Conservation (phyloP, 2,113 vertebrate genomes). For the Eptesicus fuscus region DNA sequence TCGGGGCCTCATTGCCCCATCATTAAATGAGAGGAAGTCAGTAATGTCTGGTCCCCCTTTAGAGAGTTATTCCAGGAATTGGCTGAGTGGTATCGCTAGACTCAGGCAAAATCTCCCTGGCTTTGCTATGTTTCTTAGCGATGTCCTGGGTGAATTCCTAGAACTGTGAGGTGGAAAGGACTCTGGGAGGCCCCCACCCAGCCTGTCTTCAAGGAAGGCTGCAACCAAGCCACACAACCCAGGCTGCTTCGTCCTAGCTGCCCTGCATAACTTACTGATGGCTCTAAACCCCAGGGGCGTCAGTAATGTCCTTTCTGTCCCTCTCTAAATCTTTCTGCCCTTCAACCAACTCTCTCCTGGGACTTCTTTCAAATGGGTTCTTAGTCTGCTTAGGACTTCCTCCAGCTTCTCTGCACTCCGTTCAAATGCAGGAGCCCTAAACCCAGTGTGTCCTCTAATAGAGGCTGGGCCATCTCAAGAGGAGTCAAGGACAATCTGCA, state of each 20-base stretch:
- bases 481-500: neutral
- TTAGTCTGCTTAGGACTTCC: neutral
- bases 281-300: neutral
- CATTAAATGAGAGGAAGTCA: neutral
- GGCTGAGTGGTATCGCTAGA: neutral
- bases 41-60: neutral
- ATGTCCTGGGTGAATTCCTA: neutral
- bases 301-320: neutral
- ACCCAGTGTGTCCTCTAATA: neutral
- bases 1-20: neutral
- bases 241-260: neutral
- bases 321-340: constrained; percentile 30
- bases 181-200: neutral
- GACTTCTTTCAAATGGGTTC: neutral
- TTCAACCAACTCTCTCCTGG: neutral
- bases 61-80: neutral
- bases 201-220: neutral
- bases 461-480: neutral
- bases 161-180: neutral
- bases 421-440: neutral
- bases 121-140: neutral
- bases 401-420: neutral
- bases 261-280: constrained; percentile 45
- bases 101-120: neutral
- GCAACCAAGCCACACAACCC: neutral